These are phyloP conservation scores for Pseudomyrmex flavicornis DNA, from an alignment of 1,140 invertebrate genomes.

Conservation along the genomic window DNA sequence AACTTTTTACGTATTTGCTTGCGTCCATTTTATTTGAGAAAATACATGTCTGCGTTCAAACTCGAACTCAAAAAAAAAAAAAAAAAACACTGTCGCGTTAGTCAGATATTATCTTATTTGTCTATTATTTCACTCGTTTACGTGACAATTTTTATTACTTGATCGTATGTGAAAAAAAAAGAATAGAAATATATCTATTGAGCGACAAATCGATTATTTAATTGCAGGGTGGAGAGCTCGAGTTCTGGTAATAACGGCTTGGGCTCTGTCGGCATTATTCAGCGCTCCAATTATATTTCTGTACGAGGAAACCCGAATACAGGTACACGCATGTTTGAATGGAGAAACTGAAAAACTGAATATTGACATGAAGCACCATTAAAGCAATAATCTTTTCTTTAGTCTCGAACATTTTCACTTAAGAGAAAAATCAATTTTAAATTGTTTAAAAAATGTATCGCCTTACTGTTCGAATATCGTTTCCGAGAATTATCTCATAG, in stretches of 20 bases:
- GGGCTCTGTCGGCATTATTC: constrained; percentile 93
- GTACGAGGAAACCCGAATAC: constrained; percentile 91
- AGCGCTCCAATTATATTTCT: constrained; percentile 93
- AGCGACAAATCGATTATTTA: constrained; percentile 52
- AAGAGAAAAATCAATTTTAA: background rate
- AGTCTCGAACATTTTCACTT: background rate
- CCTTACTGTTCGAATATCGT: background rate
- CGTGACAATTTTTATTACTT: too few relatives aligned
- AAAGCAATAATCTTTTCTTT: too few relatives aligned
- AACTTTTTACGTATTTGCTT: background rate
- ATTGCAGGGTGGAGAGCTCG: constrained; percentile 92
- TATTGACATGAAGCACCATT: background rate
- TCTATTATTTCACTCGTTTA: too few relatives aligned
- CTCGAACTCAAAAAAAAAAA: background rate
- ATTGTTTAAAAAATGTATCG: background rate
- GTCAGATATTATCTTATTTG: too few relatives aligned
- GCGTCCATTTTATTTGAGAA: background rate
- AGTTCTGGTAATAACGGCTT: constrained; percentile 91
- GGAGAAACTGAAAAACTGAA: too few relatives aligned
- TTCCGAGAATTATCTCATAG: background rate
- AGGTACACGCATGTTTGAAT: constrained; percentile 84
- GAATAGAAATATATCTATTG: background rate
- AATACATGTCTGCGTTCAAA: background rate
- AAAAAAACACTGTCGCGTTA: background rate
- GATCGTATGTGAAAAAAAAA: too few relatives aligned